Percentiles rank a stretch among this genome's conserved stretches.
Evolutionary conservation across 2,888 invertebrate species (phyloP).

Genomic region (Hirtodrosophila confusa): DNA sequence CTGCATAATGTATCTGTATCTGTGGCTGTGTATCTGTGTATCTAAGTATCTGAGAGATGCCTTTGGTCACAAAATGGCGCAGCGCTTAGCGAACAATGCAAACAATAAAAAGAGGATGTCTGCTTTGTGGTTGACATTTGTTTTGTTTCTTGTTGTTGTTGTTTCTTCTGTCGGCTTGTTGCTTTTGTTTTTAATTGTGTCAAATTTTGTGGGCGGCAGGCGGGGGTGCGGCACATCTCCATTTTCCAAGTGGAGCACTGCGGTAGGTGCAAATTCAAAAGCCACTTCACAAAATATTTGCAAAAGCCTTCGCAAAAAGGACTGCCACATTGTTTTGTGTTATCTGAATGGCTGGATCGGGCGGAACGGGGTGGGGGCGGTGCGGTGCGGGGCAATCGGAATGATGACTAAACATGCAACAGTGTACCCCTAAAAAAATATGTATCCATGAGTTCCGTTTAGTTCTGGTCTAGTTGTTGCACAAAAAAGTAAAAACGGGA

Average conservation of each 20-base stretch:
- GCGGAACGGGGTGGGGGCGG: not conserved
- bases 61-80: conserved; percentile 75
- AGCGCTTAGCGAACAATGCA: conserved; percentile 73
- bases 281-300: conserved; percentile 76
- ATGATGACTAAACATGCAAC: conserved; percentile 59
- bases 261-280: conserved; percentile 77
- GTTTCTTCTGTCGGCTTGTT: conserved; percentile 44
- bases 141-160: conserved; percentile 49
- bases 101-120: conserved; percentile 62
- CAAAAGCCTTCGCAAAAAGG: conserved; percentile 36
- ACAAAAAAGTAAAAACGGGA: conserved; percentile 7
- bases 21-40: conserved; percentile 56
- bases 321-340: conserved; percentile 47
- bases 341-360: conserved; percentile 28
- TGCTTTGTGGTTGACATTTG: conserved; percentile 74
- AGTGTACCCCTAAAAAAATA: conserved; percentile 14
- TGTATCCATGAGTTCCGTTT: conserved; percentile 1
- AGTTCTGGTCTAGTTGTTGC: conserved; percentile 36
- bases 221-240: conserved; percentile 15
- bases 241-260: conserved; percentile 63
- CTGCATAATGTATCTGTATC: conserved; percentile 77
- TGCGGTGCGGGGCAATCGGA: conserved; percentile 31
- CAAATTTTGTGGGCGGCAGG: conserved; percentile 53
- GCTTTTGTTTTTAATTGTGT: conserved; percentile 78
- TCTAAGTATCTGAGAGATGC: conserved; percentile 66